Evolutionary conservation across 1,140 invertebrate species (phyloP), one percentile per base, ranked within the genome.

Genomic region (Nomia melanderi): DNA sequence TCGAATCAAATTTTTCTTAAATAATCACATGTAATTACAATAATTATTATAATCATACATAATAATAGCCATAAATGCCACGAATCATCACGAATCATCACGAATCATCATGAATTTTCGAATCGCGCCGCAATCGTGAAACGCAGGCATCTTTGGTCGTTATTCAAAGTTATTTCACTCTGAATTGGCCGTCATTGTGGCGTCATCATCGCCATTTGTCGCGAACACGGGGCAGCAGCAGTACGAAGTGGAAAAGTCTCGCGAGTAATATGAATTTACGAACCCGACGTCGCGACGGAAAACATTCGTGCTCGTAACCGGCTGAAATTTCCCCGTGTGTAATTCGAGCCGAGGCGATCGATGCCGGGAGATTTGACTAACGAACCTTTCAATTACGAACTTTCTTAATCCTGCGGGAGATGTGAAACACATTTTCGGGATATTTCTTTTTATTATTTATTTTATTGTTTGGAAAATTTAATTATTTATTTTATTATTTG

Each of bases 311-410:
- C 29, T 64, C 25, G 12, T 31, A 53, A 39, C 14, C 3, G 29
- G 31, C 11, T 27, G 25, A 73, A 65, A 73, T 64, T 73, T 44
- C 54, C 31, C 12, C 25, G 31, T 9, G 44, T 31, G 17, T 12
- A 23, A 64, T 64, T 73, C 1, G 11, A 72, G n/a, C 44, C 11
- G 17, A 33, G 7, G 3, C 36, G 11, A 25, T 29, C 71, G 25
- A 36, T 36, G 65, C 47, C 8, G 2, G 20, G 14, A 29, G 23
- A 50, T 50, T 23, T 20, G 41, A 2, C 57, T 72, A 62, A 72
- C 69, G 60, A 73, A 56, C 44, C 25, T 65, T 65, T 60, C 71
- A 65, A 73, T 73, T 65, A 65, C 39, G 71, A 73, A 41, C 47
- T 65, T 54, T 65, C 54, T 65, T 29, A 73, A 73, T 41, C 25